These are phyloP conservation scores for Sebastes baramenuke DNA, from an alignment of 2,797 vertebrate species.

Conservation along the genomic window DNA sequence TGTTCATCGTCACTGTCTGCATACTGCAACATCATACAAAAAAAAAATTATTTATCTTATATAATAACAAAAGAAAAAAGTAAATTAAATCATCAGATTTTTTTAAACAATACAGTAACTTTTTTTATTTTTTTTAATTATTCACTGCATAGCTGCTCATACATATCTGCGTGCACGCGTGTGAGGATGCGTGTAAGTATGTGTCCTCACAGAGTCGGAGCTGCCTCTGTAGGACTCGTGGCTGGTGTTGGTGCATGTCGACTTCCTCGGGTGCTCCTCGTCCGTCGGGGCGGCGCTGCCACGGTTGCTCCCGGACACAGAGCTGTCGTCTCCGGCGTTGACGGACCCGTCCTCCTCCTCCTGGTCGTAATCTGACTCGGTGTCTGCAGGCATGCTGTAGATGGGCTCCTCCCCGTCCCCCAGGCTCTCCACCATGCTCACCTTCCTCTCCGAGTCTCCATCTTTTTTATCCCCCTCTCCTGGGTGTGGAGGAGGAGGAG, in stretches of 20 bases:
- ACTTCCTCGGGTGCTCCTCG: conserved; percentile 86
- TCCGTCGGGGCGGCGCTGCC: conserved; percentile 80
- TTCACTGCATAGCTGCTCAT: conserved; percentile 54
- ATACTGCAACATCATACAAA: conserved; percentile 78
- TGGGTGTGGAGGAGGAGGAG: conserved; percentile 41
- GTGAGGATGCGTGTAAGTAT: conserved; percentile 72
- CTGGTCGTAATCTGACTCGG: conserved; percentile 92
- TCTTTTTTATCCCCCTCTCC: conserved; percentile 53
- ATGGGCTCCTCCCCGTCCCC: conserved; percentile 86
- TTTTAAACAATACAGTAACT: background rate
- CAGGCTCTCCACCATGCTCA: conserved; percentile 79
- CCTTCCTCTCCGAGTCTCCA: conserved; percentile 70
- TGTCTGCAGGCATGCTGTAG: conserved; percentile 88
- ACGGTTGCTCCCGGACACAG: conserved; percentile 76
- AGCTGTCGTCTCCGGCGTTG: conserved; percentile 80
- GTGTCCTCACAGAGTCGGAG: conserved; percentile 89
- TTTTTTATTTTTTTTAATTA: background rate
- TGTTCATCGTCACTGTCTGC: conserved; percentile 94
- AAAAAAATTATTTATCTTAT: background rate
- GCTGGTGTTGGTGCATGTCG: conserved; percentile 88
- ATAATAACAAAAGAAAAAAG: background rate
- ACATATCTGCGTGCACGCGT: conserved; percentile 72
- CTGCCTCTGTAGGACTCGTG: conserved; percentile 90
- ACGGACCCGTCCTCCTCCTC: conserved; percentile 89
- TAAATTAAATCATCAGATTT: background rate